Evolutionary conservation across 1,140 invertebrate genomes (phyloP), one percentile per base, ranked within the genome.

Genomic region (Drosophila kohkoa): DNA sequence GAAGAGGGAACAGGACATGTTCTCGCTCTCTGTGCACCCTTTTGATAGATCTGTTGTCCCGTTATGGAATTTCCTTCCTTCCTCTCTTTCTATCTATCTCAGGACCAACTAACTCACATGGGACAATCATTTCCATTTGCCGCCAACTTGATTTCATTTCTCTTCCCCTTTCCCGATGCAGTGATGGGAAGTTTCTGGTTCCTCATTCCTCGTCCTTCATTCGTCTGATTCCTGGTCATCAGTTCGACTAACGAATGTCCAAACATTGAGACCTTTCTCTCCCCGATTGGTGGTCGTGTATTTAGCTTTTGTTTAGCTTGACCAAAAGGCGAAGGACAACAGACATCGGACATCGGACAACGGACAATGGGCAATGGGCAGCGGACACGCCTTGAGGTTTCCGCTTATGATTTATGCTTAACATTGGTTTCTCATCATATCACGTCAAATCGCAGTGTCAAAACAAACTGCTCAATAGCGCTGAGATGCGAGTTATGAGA

Each of bases 21-120:
- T 55, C 51, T n/a, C 64, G 51, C 60, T 76, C 30, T 32, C 35
- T 71, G 71, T 83, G 73, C 80, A 83, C 65, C 66, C 66, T 45
- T 70, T 75, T 81, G 78, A 86, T 67, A 86, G 78, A 86, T 79
- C 78, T 54, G 43, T 28, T 70, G 63, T 30, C 32, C 30, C 45
- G 11, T 16, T 25, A 25, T n/a, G 16, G 52, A 48, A 59, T 32
- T 0, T 15, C 5, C 4, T 41, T 16, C 2, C 35, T 15, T 49
- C 28, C 65, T 32, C 45, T 3, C n/a, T 3, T 8, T 48, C 11
- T 25, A 20, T 51, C 20, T 52, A 25, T 25, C 20, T 25, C 20
- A 4, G 20, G 3, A 25, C 20, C 20, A 25, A 25, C 48, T 46
- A 35, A 20, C 35, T 67, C 79, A 45, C 63, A 45, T 55, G 77